phyloP scores from a whole-genome alignment of 2,113 vertebrate species.

The Herpetotheres cachinnans region DNA sequence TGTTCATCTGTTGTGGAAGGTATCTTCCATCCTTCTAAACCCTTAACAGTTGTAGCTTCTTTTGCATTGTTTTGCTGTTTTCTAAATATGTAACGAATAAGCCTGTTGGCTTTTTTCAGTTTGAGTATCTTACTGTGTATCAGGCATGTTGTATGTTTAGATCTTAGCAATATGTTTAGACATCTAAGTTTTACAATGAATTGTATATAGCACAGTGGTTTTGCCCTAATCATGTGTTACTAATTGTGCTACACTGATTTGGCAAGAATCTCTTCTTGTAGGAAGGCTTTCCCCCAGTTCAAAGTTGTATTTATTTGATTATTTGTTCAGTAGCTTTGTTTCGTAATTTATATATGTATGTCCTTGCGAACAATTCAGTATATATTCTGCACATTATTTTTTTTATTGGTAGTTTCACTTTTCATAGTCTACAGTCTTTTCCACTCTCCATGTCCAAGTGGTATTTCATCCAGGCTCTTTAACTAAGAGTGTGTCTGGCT shows the following conservation, averaged over 20 bases:
- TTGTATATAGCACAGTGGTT: neutral
- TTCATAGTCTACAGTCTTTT: neutral
- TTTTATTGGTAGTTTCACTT: neutral
- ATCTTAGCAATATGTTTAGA: neutral
- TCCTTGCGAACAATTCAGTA: neutral
- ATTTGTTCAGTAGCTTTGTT: neutral
- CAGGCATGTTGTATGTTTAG: neutral
- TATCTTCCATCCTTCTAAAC: neutral
- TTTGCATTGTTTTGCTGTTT: neutral
- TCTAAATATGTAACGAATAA: neutral
- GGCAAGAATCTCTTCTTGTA: neutral
- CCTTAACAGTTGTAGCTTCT: neutral
- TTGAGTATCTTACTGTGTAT: neutral
- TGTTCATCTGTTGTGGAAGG: neutral
- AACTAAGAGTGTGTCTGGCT: neutral
- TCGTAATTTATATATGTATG: neutral
- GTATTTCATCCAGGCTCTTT: neutral
- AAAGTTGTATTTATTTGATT: neutral
- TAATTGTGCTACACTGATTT: neutral
- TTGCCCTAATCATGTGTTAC: neutral
- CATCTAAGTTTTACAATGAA: neutral
- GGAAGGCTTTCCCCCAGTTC: neutral
- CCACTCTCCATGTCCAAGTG: neutral
- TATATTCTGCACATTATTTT: neutral
- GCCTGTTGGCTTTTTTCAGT: neutral